phyloP scores from a whole-genome alignment of 1,140 invertebrate species.

The Globodera ellingtonae region DNA sequence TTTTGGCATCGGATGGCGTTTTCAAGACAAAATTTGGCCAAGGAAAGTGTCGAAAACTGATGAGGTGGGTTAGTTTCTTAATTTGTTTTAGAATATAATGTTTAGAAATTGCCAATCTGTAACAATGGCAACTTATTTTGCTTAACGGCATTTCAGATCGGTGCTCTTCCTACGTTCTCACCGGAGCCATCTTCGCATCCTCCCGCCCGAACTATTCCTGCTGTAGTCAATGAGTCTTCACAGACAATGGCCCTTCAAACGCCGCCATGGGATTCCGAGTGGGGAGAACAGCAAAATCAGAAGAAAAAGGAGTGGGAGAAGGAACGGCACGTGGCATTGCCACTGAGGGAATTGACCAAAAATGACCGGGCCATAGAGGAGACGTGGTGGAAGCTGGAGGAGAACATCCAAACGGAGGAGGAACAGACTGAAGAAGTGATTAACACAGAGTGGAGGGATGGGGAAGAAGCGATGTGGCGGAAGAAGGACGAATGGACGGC shows the following conservation, averaged over 20 bases:
- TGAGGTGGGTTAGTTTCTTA: neutral
- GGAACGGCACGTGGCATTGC: neutral
- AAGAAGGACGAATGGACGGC: neutral
- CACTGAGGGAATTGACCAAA: neutral
- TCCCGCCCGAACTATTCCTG: neutral
- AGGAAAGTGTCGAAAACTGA: slow-evolving; percentile 4
- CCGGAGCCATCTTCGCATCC: neutral
- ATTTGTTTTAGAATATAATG: too few species aligned
- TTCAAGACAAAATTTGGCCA: neutral
- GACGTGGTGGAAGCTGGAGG: neutral
- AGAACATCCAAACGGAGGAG: neutral
- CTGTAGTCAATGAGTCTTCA: neutral
- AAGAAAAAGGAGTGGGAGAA: neutral
- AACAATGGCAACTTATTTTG: too few species aligned
- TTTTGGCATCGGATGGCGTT: neutral
- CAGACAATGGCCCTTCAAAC: neutral
- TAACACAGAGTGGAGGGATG: neutral
- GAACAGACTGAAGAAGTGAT: neutral
- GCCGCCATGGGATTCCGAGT: neutral
- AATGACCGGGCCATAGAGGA: neutral
- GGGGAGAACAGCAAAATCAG: neutral
- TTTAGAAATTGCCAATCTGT: too few species aligned
- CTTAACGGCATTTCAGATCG: neutral
- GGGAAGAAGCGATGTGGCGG: neutral
- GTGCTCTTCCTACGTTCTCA: neutral